Evolutionary conservation across 2,113 vertebrate genomes (phyloP), one percentile per base, ranked within the genome.

Genomic region (Platycercus adscitus): DNA sequence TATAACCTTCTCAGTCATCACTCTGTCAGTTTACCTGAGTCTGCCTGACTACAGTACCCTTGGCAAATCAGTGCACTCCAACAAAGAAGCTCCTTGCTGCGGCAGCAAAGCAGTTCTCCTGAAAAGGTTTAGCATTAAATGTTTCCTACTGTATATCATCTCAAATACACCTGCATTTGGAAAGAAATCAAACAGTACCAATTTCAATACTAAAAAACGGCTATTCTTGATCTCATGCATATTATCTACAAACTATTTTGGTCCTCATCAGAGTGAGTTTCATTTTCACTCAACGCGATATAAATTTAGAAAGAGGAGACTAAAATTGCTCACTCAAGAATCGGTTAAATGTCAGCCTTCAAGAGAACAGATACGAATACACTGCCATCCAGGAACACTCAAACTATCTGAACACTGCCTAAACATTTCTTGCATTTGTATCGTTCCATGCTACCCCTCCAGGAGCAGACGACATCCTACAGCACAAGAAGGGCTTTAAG

Each of bases 271-370:
- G 35, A 71, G 47, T 69, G n/a, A 44, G 28, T 39, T 82, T 39
- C 1, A 17, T 52, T 71, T 80, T 61, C 46, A 64, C 28, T 88
- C 49, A 66, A 81, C 0, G 0, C 14, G 5, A 66, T 12, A 70
- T 1, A 49, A 46, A 63, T 55, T 55, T 29, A 61, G 7, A 63
- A 78, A 35, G 19, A 75, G 13, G 24, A 91, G 78, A 83, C 43
- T 55, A 79, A 81, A 79, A 87, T 4, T 4, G 8, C 10, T 76
- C 21, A 50, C 11, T 84, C 23, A 68, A 60, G 26, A 87, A 60
- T 26, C 15, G 21, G 6, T 14, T 72, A 69, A 60, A 69, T 28
- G 26, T 75, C 43, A 61, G 28, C 17, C 18, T 77, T 63, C 35
- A 37, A 37, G 89, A 86, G 24, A 9, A 81, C 25, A 66, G 41